Evolutionary conservation across 2,797 vertebrate genomes (phyloP).

Genomic region (Spizella passerina): DNA sequence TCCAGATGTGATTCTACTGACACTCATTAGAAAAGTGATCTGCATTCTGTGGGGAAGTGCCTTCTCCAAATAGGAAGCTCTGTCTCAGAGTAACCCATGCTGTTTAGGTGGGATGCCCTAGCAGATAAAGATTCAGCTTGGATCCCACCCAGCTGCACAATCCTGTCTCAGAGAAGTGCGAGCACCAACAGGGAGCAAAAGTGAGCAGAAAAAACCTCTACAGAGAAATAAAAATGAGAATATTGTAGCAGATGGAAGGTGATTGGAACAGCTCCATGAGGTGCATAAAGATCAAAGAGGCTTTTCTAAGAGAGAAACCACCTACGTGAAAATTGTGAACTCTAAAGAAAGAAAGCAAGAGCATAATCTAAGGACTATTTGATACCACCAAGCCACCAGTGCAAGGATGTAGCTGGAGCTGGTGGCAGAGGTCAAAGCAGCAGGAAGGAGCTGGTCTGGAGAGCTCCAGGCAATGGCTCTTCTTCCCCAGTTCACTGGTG

Average conservation of each 20-base stretch:
- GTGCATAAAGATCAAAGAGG: not conserved
- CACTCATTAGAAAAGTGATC: not conserved
- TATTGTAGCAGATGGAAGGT: not conserved
- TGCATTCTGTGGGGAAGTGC: rapidly evolving
- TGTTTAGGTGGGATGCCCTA: not conserved
- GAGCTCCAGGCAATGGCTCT: not conserved
- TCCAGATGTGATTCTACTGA: not conserved
- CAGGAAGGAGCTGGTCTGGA: not conserved
- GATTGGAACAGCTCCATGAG: not conserved
- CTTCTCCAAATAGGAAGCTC: rapidly evolving
- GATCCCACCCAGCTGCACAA: not conserved
- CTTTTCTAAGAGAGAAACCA: not conserved
- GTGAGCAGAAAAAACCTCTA: not conserved
- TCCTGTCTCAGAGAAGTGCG: not conserved
- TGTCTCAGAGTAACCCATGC: not conserved
- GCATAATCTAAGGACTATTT: not conserved
- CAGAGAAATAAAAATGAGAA: not conserved
- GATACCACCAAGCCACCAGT: not conserved
- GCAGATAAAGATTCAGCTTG: not conserved
- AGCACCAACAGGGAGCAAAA: rapidly evolving
- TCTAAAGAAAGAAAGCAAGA: not conserved
- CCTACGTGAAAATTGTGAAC: not conserved
- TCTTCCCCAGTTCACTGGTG: not conserved
- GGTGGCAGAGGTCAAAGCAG: not conserved
- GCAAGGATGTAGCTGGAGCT: not conserved